Percentiles rank a stretch among this genome's conserved stretches.
Evolutionary conservation across 2,113 vertebrate species (phyloP).

Genomic region (Festucalex cinctus): DNA sequence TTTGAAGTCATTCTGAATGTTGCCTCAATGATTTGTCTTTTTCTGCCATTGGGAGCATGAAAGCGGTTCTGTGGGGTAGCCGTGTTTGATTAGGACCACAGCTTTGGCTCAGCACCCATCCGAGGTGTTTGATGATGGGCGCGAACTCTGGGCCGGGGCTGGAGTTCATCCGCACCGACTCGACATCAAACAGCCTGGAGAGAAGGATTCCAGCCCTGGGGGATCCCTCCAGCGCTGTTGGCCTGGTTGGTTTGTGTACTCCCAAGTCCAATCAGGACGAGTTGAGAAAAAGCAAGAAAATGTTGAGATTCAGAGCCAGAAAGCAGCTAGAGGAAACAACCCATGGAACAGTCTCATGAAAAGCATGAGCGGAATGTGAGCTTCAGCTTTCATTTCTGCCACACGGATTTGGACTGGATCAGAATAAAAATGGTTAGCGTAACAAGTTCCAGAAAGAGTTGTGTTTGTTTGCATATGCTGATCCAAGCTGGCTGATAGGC

Average conservation of each 20-base stretch:
- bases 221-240: conserved; percentile 55
- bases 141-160: conserved; percentile 49
- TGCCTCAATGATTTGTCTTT: conserved; percentile 59
- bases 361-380: neutral
- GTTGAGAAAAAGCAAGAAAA: neutral
- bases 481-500: neutral
- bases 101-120: conserved; percentile 63
- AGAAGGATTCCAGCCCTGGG: conserved; percentile 59
- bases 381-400: neutral
- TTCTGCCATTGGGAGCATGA: conserved; percentile 44
- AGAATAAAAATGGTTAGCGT: neutral
- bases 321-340: neutral
- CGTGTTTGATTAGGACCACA: conserved; percentile 64
- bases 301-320: neutral
- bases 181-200: conserved; percentile 69
- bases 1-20: conserved; percentile 56
- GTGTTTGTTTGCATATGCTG: neutral
- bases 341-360: neutral
- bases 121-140: conserved; percentile 63
- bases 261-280: conserved; percentile 27
- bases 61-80: conserved; percentile 30
- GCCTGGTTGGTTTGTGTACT: conserved; percentile 54
- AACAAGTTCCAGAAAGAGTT: neutral
- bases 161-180: conserved; percentile 56
- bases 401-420: neutral